Base-by-base conservation (phyloP, 2,113 vertebrate species). In the Bungarus multicinctus region DNA sequence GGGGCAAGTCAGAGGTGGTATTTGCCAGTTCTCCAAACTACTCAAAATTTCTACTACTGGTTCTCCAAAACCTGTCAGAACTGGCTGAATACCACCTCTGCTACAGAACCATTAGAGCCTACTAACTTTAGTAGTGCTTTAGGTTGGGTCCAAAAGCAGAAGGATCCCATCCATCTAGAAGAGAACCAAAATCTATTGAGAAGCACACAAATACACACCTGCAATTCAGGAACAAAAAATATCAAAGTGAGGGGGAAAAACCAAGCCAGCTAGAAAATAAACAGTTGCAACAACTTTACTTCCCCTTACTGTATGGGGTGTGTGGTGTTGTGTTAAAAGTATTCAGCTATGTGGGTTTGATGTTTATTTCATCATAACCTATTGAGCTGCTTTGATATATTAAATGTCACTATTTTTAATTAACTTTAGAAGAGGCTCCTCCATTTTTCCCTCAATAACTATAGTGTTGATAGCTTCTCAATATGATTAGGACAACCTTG, bases 321-420 rank as follows among this genome's bases (percentile, higher is more conserved):
- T n/a, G 11, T 0, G 11, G 1, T 0, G 2, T 2, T 0, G 27
- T 5, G 60, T 69, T n/a, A 81, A 25, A 54, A 30, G 20, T 50
- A 8, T 45, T 23, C 8, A n/a, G 39, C 5, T 89, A 2, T 50
- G 14, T n/a, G 25, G 58, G 25, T 45, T 27, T 14, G 20, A 12
- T 52, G 18, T 52, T 30, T 52, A 30, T 34, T 52, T 90, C 50
- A 81, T 45, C 34, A 52, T 30, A 74, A 53, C n/a, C 2, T 90
- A n/a, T 89, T 50, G 27, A 30, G 23, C 85, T 27, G 25, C 85
- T 52, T 54, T 34, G 87, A 64, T n/a, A 10, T 30, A 52, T 5
- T 9, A 91, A 47, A 45, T 9, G 2, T 20, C 55, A 50, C 87
- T 60, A 87, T 22, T 27, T n/a, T 12, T 91, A 45, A 54, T 12